Percentiles rank a stretch among this genome's conserved stretches.
phyloP scores from a whole-genome alignment of 2,797 vertebrate genomes.

The Lepilemur septentrionalis region DNA sequence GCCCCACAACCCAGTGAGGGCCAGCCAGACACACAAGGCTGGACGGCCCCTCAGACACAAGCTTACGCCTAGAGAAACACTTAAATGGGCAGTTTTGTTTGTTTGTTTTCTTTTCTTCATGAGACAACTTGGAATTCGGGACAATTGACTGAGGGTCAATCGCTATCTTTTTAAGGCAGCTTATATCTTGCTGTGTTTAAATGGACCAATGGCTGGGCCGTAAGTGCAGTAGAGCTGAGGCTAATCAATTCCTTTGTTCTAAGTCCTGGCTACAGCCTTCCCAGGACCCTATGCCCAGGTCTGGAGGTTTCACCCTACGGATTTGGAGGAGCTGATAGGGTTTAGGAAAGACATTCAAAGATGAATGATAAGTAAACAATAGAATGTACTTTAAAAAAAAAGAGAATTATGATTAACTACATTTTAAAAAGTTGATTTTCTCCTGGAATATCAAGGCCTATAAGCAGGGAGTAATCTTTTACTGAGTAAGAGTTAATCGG shows the following conservation, averaged over 20 bases:
- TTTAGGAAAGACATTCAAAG: neutral
- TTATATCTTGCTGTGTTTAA: neutral
- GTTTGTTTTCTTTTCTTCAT: neutral
- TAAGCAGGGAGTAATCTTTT: neutral
- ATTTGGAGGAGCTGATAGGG: neutral
- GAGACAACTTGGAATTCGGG: neutral
- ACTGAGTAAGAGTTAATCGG: neutral
- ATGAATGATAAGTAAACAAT: neutral
- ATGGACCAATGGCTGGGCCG: neutral
- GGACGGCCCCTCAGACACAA: no score
- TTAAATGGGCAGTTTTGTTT: neutral
- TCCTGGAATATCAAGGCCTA: neutral
- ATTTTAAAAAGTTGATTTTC: neutral
- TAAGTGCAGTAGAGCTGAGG: neutral
- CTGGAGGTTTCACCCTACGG: neutral
- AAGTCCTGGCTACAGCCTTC: neutral
- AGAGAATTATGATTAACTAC: neutral
- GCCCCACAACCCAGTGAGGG: neutral
- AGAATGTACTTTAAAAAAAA: neutral
- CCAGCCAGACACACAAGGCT: rapidly evolving
- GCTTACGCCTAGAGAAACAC: neutral
- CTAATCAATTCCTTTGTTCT: neutral
- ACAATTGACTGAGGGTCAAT: neutral
- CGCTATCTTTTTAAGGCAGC: neutral
- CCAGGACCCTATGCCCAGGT: rapidly evolving